Conservation (phyloP, 1,140 invertebrate species). For the Nasonia longicornis region DNA sequence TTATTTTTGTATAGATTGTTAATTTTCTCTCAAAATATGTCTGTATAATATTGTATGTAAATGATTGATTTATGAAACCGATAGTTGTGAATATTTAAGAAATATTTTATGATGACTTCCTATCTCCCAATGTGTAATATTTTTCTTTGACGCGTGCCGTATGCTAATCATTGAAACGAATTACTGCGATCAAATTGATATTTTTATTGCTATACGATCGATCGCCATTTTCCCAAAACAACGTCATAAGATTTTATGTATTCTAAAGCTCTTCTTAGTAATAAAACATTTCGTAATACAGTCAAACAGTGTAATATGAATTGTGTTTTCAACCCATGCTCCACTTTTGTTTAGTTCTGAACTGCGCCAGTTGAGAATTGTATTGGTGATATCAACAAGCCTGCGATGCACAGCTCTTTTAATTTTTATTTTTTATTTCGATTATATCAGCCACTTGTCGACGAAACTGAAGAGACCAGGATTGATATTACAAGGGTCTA, state of each 20-base stretch:
- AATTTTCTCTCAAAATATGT: background rate
- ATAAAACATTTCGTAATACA: conserved; percentile 63
- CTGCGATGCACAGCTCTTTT: no score
- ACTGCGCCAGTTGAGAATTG: no score
- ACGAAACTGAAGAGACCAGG: no score
- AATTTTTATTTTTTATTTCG: no score
- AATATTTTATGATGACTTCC: conserved; percentile 14
- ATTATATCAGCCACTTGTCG: no score
- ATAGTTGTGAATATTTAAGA: conserved; percentile 23
- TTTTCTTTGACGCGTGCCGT: conserved; percentile 44
- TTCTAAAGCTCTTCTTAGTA: conserved; percentile 60
- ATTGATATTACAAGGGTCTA: no score
- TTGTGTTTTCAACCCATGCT: no score
- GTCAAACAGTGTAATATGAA: background rate
- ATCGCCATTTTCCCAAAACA: conserved; percentile 53
- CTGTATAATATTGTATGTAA: conserved; percentile 1
- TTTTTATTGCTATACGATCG: conserved; percentile 57
- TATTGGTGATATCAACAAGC: no score
- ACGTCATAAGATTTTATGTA: conserved; percentile 58
- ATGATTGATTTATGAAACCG: conserved; percentile 13
- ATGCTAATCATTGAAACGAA: conserved; percentile 51
- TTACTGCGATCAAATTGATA: conserved; percentile 50
- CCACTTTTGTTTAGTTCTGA: no score
- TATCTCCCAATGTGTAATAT: background rate
- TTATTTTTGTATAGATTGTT: background rate